Evolutionary conservation across 2,797 vertebrate genomes (phyloP).

Genomic region (Enteromius paludinosus): DNA sequence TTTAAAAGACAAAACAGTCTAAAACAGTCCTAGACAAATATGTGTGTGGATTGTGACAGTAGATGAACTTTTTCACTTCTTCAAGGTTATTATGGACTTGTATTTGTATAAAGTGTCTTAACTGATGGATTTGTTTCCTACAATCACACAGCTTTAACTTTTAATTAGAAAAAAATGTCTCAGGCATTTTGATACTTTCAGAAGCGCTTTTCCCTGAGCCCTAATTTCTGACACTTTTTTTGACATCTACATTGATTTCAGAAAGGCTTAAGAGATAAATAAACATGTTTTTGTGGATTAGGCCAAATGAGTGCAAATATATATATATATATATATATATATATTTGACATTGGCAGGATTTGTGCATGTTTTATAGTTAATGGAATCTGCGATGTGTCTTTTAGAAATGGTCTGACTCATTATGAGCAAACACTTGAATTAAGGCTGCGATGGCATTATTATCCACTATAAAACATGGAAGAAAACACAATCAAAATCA

Average conservation of each 20-base stretch:
- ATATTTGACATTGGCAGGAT: not conserved
- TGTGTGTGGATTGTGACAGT: not conserved
- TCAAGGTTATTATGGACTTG: not conserved
- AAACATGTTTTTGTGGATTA: not conserved
- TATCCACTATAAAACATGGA: not conserved
- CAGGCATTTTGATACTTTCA: not conserved
- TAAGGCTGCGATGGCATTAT: not conserved
- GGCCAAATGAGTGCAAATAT: not conserved
- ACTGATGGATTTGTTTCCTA: not conserved
- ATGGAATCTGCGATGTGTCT: not conserved
- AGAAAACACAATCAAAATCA: not conserved
- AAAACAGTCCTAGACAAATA: not conserved
- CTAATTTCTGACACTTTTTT: not conserved
- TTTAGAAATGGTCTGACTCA: not conserved
- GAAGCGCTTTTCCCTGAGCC: not conserved
- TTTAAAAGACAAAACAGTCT: not conserved
- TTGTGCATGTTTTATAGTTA: not conserved
- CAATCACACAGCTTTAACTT: not conserved
- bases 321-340: no score
- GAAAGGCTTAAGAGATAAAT: not conserved
- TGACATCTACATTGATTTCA: not conserved
- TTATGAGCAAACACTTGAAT: not conserved
- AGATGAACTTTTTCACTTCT: not conserved
- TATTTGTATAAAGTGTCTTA: not conserved
- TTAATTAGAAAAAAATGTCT: not conserved